Evolutionary conservation across 2,113 vertebrate genomes (phyloP).

Genomic region (Gymnarchus niloticus): DNA sequence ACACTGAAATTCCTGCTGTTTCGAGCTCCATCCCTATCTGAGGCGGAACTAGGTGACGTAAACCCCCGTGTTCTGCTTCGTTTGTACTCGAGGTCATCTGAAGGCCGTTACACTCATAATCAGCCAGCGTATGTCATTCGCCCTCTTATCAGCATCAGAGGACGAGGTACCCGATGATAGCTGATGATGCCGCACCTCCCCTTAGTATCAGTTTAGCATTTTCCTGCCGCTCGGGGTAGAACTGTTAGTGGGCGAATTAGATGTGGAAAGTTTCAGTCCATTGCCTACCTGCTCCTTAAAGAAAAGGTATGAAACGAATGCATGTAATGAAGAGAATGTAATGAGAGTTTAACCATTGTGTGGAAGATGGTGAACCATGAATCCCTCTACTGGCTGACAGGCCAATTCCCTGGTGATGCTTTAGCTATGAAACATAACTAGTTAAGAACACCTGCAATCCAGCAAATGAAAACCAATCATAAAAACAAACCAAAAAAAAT

Average conservation of each 20-base stretch:
- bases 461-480: background rate
- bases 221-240: background rate
- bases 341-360: background rate
- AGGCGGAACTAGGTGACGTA: background rate
- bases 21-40: constrained; percentile 26
- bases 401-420: background rate
- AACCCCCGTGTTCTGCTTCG: background rate
- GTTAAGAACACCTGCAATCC: background rate
- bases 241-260: background rate
- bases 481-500: background rate
- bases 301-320: background rate
- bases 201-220: background rate
- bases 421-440: background rate
- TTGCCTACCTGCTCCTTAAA: background rate
- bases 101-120: background rate
- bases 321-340: background rate
- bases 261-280: background rate
- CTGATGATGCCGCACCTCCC: background rate
- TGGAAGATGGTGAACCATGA: background rate
- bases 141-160: background rate
- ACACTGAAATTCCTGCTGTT: constrained; percentile 44
- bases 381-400: background rate
- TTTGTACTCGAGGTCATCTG: background rate
- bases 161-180: background rate
- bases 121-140: background rate